Base-by-base conservation (phyloP, 1,140 invertebrate species). In the Globodera rostochiensis region DNA sequence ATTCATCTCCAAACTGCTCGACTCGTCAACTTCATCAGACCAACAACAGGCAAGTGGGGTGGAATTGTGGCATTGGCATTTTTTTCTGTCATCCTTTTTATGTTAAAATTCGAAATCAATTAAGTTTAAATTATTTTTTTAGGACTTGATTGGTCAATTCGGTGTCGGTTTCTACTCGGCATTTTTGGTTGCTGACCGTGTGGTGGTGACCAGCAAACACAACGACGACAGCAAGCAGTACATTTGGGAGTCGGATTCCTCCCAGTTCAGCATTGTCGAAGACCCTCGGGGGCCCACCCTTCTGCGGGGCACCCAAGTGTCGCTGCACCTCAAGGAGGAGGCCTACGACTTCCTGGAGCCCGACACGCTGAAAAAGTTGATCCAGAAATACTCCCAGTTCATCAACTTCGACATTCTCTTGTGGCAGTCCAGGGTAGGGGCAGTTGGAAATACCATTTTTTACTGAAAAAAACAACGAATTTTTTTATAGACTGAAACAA, bases 371-470 rank as follows among this genome's bases (percentile, higher is more conserved):
- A 94, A 94, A 84, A 93, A 94, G 83, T 91, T 99, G 6, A 94
- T 99, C 47, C 95, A 95, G 90, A 99, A 98, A 91, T 99, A 99
- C 91, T 98, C 95, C 1, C 97, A 99, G 91, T 99, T 99, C 91
- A 99, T 99, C 87, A 98, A 98, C 91, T 99, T 99, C 92, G 95
- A 95, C 25, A 99, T 99, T 88, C 95, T 95, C 90, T 90, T 99
- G 87, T 99, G 97, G 97, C 93, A 94, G 64, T 96, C 95, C 90
- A 97, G 95, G 89, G 92, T 92, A 88, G 74, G 60, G 74, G 60
- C 36, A 71, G 70, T 85, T 36, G 46, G 70, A 25, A 67, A 3
- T 67, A 1, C 2, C 7, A 71, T 0, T 53, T 19, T 13, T 49
- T 66, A 47, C 60, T 4, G 21, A 7, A 50, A 50, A 25, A 49